These are phyloP conservation scores for Nicator chloris DNA, from an alignment of 2,113 vertebrate species.

Conservation along the genomic window DNA sequence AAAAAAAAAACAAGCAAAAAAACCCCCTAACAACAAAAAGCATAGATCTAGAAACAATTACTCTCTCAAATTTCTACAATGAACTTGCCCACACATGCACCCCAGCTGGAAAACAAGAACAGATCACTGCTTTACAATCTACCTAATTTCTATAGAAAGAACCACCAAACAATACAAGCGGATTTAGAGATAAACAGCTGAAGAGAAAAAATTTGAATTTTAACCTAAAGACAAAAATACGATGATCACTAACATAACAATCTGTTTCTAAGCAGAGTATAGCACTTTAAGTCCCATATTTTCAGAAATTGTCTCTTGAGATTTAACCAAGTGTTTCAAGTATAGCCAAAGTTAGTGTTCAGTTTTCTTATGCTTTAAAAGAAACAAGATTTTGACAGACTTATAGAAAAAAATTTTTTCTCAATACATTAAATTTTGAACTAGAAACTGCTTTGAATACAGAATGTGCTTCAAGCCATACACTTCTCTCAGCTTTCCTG, in stretches of 20 bases:
- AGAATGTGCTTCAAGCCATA: neutral
- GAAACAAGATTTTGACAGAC: neutral
- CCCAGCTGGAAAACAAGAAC: neutral
- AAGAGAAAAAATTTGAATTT: neutral
- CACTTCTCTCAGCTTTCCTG: neutral
- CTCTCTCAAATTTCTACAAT: neutral
- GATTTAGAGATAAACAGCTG: neutral
- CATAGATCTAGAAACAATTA: neutral
- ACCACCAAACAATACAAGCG: neutral
- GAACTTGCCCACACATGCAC: neutral
- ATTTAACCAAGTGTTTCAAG: neutral
- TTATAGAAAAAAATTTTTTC: neutral
- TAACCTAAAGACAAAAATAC: neutral
- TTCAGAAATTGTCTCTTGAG: neutral
- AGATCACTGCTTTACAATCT: neutral
- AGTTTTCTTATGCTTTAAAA: neutral
- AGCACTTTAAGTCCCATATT: neutral
- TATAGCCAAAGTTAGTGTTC: neutral
- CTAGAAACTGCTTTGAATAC: neutral
- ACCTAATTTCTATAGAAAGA: neutral
- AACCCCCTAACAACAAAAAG: neutral
- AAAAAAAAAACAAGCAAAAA: neutral
- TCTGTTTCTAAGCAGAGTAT: neutral
- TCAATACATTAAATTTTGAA: neutral
- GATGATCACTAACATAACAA: neutral